A percentile compares a stretch with the other conserved stretches of the same genome.
These are phyloP conservation scores for Limanda limanda DNA, from an alignment of 2,113 vertebrate genomes.

Conservation along the genomic window DNA sequence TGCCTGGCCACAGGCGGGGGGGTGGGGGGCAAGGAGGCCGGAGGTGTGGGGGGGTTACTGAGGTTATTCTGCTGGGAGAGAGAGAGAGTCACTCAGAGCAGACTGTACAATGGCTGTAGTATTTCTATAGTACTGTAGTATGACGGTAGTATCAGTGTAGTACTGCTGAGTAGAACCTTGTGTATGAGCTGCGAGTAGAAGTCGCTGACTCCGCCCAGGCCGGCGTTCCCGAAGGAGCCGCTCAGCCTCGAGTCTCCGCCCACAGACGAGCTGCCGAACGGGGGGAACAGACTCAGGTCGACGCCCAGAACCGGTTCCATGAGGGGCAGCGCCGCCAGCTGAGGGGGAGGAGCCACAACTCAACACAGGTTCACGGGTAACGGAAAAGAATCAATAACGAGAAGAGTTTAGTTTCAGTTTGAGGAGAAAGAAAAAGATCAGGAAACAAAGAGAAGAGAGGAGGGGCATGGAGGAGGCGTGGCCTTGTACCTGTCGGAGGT, in stretches of 20 bases:
- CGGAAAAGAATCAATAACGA: not conserved
- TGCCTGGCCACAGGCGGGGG: conserved; percentile 92
- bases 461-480: not conserved
- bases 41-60: conserved; percentile 97
- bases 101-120: no score
- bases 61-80: conserved; percentile 92
- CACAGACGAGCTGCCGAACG: conserved; percentile 90
- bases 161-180: conserved; percentile 73
- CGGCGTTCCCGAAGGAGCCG: conserved; percentile 93
- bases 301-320: conserved; percentile 95
- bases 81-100: not conserved
- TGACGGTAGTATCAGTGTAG: no score
- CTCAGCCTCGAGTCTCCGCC: conserved; percentile 89
- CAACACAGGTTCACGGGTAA: not conserved
- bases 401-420: no score
- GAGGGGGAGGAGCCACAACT: conserved; percentile 20
- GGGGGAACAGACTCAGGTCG: conserved; percentile 93
- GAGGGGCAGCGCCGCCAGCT: conserved; percentile 93
- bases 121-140: not conserved
- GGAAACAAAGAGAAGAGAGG: not conserved
- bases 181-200: conserved; percentile 97
- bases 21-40: conserved; percentile 96
- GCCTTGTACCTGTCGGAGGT: conserved; percentile 87
- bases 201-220: conserved; percentile 92
- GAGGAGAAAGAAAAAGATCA: not conserved